These are phyloP conservation scores for Ellobium chinense DNA, from an alignment of 2,888 invertebrate species.

Conservation along the genomic window DNA sequence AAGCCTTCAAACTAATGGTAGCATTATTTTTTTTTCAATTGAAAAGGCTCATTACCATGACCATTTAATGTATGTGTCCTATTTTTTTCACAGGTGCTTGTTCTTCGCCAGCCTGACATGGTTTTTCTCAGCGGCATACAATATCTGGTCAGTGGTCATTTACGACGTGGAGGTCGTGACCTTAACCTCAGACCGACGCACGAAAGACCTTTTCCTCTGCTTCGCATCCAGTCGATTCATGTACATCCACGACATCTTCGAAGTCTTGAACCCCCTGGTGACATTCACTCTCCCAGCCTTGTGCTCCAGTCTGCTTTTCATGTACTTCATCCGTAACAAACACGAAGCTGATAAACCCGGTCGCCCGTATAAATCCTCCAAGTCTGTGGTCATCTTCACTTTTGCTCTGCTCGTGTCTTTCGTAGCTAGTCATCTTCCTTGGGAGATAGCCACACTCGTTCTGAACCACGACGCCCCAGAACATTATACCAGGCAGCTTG, in stretches of 20 bases:
- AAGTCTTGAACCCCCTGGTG: slow-evolving; percentile 61
- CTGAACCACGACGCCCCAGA: slow-evolving; percentile 47
- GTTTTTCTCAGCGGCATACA: slow-evolving; percentile 75
- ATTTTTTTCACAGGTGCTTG: slow-evolving; percentile 55
- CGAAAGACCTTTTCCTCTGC: slow-evolving; percentile 41
- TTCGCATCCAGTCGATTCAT: slow-evolving; percentile 62
- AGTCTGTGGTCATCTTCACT: slow-evolving; percentile 52
- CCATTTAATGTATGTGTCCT: too few relatives aligned
- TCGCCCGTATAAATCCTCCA: slow-evolving; percentile 50
- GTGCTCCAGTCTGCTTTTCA: slow-evolving; percentile 49
- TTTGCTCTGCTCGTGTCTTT: slow-evolving; percentile 53
- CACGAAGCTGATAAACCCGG: slow-evolving; percentile 48
- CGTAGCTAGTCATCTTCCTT: slow-evolving; percentile 52
- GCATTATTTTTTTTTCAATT: not conserved
- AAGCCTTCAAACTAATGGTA: not conserved
- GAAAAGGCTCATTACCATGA: too few relatives aligned
- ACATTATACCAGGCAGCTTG: slow-evolving; percentile 30
- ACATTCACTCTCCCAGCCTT: slow-evolving; percentile 60
- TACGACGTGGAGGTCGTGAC: slow-evolving; percentile 52
- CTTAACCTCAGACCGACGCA: slow-evolving; percentile 12
- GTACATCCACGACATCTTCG: slow-evolving; percentile 59
- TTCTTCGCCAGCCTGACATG: slow-evolving; percentile 74
- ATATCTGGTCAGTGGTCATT: slow-evolving; percentile 72
- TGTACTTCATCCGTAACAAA: slow-evolving; percentile 51
- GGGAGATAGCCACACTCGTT: slow-evolving; percentile 62